Base-by-base conservation (phyloP, 2,888 invertebrate species). In the Rhopalosiphum nymphaeae region DNA sequence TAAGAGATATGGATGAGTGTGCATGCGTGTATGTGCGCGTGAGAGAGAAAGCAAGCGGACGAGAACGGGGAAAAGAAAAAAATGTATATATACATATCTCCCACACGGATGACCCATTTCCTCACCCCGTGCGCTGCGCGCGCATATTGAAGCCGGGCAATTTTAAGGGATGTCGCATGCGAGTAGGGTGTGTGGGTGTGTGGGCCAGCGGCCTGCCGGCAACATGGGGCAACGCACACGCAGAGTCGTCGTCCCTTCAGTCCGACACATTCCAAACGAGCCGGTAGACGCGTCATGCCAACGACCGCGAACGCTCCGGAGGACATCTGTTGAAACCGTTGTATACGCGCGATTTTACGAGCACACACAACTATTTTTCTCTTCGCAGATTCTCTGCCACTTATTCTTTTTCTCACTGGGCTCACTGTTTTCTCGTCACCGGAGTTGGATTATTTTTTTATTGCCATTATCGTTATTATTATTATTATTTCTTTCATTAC, bases 81-180 rank as follows among this genome's bases (percentile, higher is more conserved):
- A 89, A 89, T 85, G 57, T 44, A 44, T 89, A 85, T 57, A 84
- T 91, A 94, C 67, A 91, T 93, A 87, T 91, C 87, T 87, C 85
- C 67, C 94, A 91, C 91, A 94, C 94, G 91, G 94, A 94, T 94
- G 94, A 94, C 94, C 94, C 94, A 94, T 94, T 94, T 94, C 94
- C 86, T 86, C 89, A 53, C 86, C 56, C 85, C 94, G 86, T 53
- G 89, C 89, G 94, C n/a, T 67, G 91, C 91, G 94, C 91, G 93
- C 94, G 94, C 94, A 87, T 49, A 42, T 10, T 90, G n/a, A 67
- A 94, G 94, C 94, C 94, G 91, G 94, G 94, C 94, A 94, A 94
- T 94, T 94, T 94, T 94, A 94, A 87, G 94, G 94, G 91, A 94
- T 91, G 94, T 94, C 94, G 94, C 94, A 67, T 90, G 57, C 94